These are phyloP conservation scores for Nicator chloris DNA, from an alignment of 2,113 vertebrate species.

Conservation along the genomic window DNA sequence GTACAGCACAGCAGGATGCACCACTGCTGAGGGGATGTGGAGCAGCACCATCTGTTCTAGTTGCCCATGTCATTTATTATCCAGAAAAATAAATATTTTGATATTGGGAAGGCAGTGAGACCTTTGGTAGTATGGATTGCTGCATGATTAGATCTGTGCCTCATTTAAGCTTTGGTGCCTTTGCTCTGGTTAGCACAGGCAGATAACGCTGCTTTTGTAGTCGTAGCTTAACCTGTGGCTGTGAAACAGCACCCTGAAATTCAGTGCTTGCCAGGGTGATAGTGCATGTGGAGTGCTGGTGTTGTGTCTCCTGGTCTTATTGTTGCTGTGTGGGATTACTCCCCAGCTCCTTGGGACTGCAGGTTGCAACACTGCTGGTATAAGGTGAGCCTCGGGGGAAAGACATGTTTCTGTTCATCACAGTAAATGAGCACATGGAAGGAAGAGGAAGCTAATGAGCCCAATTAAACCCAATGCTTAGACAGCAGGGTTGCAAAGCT, in stretches of 20 bases:
- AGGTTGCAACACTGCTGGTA: neutral
- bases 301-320: neutral
- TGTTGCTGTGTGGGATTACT: neutral
- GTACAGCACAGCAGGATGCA: rapidly evolving
- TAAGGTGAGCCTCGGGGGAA: neutral
- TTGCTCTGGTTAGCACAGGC: neutral
- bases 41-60: neutral
- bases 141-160: neutral
- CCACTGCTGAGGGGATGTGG: neutral
- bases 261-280: neutral
- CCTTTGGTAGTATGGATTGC: neutral
- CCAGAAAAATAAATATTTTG: neutral
- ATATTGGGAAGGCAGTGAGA: neutral
- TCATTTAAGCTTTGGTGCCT: neutral
- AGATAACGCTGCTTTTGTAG: neutral
- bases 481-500: neutral
- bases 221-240: neutral
- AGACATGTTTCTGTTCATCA: neutral
- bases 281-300: neutral
- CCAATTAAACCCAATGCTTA: neutral
- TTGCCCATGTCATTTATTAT: neutral
- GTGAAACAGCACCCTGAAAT: neutral
- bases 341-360: neutral
- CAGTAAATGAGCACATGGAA: rapidly evolving
- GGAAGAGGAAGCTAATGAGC: neutral